A percentile compares a stretch with the other conserved stretches of the same genome.
These are phyloP conservation scores for Dreissena rostriformis DNA, from an alignment of 1,140 invertebrate genomes.

Conservation along the genomic window DNA sequence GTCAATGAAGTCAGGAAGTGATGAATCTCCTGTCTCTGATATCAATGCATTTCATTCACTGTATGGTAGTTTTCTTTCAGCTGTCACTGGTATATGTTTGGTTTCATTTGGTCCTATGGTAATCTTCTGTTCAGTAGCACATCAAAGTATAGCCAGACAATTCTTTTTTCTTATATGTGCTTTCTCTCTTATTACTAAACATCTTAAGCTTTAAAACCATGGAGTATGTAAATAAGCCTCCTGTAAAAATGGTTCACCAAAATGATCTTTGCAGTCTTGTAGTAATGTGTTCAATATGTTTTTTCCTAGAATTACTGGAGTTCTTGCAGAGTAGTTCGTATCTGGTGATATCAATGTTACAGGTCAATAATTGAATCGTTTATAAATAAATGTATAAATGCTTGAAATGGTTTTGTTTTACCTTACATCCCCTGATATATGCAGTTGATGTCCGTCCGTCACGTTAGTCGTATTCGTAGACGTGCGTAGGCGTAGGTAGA, in stretches of 20 bases:
- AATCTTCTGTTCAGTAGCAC: background rate
- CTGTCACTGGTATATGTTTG: background rate
- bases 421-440: too few relatives aligned
- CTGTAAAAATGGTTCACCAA: constrained; percentile 12
- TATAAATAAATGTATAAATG: too few relatives aligned
- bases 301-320: constrained; percentile 4
- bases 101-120: constrained; percentile 3
- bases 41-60: background rate
- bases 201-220: background rate
- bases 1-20: background rate
- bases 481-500: too few relatives aligned
- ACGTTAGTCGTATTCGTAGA: too few relatives aligned
- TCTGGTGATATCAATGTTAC: background rate
- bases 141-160: background rate
- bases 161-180: background rate
- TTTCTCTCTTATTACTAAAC: background rate
- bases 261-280: background rate
- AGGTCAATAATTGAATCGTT: too few relatives aligned
- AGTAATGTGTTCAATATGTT: constrained; percentile 3
- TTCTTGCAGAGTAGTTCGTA: background rate
- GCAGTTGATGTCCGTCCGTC: too few relatives aligned
- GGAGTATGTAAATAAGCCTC: background rate
- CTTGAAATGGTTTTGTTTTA: too few relatives aligned
- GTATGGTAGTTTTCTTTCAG: background rate
- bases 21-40: background rate